phyloP scores from a whole-genome alignment of 1,140 invertebrate species.

The Oppia nitens region DNA sequence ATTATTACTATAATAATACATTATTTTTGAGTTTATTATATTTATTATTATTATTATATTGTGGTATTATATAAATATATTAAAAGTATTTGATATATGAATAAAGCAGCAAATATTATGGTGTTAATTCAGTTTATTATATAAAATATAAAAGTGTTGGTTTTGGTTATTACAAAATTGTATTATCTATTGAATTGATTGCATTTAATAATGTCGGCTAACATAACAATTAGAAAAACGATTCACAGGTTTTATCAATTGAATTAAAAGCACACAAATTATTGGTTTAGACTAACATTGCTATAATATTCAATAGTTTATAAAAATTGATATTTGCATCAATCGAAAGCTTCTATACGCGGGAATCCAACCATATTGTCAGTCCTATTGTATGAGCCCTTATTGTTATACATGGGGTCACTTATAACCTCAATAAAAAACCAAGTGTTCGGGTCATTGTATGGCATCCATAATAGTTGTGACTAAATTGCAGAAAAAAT shows the following conservation, averaged over 20 bases:
- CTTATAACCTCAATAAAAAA: no score
- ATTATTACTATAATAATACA: no score
- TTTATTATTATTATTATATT: background rate
- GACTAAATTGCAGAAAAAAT: no score
- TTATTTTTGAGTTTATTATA: background rate
- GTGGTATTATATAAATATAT: background rate
- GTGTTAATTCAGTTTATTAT: no score
- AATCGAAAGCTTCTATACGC: background rate
- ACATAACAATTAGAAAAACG: background rate
- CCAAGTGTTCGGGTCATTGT: no score
- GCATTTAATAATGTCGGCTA: background rate
- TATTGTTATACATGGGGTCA: background rate
- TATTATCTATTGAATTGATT: background rate
- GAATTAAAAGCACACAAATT: background rate
- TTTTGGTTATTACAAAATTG: background rate
- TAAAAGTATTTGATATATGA: no score
- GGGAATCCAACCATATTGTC: background rate
- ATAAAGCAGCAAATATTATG: no score
- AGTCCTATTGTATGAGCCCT: background rate
- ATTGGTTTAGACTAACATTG: background rate
- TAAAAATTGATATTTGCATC: no score
- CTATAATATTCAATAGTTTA: no score
- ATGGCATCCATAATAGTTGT: no score
- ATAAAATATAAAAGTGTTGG: no score
- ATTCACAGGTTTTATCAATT: background rate